Conservation (phyloP, 2,888 invertebrate species). For the Neuroscelio doddi region DNA sequence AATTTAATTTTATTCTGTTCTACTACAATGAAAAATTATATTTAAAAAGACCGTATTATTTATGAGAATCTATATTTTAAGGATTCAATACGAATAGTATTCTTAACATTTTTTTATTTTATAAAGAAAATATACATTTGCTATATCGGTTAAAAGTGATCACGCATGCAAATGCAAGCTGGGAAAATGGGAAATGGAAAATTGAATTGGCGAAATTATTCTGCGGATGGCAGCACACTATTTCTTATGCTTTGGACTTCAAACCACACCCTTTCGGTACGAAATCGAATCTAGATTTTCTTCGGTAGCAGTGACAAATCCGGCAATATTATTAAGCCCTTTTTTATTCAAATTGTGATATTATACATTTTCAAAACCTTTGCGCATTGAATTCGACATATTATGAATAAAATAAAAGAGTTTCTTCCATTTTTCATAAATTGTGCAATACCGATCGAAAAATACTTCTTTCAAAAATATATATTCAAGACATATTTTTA, state of each 20-base stretch:
- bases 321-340: slow-evolving; percentile 4
- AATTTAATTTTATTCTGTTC: no score
- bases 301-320: neutral
- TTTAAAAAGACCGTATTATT: no score
- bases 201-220: slow-evolving; percentile 20
- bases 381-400: neutral
- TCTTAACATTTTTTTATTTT: no score
- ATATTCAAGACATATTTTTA: no score
- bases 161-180: neutral
- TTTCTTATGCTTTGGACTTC: slow-evolving; percentile 10
- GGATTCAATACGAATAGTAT: no score
- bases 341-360: neutral
- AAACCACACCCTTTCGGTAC: slow-evolving; percentile 6
- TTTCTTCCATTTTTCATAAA: no score
- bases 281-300: slow-evolving; percentile 11
- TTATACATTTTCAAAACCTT: neutral
- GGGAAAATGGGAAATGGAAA: slow-evolving; percentile 13
- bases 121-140: no score
- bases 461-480: no score
- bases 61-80: no score
- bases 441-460: no score
- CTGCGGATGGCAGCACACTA: slow-evolving; percentile 1
- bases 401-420: no score
- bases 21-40: no score
- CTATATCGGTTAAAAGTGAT: neutral